Conservation (phyloP, 2,888 invertebrate genomes). For the Lymantria monacha region DNA sequence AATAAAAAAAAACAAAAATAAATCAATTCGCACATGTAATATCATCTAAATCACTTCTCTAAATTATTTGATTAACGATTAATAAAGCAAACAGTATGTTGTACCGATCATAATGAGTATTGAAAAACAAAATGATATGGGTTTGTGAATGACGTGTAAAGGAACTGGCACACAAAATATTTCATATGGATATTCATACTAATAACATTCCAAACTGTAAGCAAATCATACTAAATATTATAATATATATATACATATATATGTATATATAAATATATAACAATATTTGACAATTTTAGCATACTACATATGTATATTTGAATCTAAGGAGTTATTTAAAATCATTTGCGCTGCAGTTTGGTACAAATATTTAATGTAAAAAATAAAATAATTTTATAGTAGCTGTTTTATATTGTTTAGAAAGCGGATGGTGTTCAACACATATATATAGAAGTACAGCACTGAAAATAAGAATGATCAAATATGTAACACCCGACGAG, state of each 20-base stretch:
- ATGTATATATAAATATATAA: slow-evolving; percentile 20
- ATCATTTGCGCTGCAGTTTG: slow-evolving; percentile 63
- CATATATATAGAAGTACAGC: slow-evolving; percentile 58
- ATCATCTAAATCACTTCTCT: slow-evolving; percentile 23
- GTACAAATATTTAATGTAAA: slow-evolving; percentile 38
- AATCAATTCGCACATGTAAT: slow-evolving; percentile 8
- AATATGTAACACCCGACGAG: slow-evolving; percentile 53
- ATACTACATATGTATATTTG: slow-evolving; percentile 11
- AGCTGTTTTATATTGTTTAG: slow-evolving; percentile 70
- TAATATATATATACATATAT: slow-evolving; percentile 11
- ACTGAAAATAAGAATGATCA: slow-evolving; percentile 64
- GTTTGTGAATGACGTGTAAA: slow-evolving; percentile 31
- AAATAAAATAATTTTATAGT: slow-evolving; percentile 31
- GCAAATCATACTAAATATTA: slow-evolving; percentile 35
- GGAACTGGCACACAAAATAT: slow-evolving; percentile 54
- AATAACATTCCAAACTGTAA: slow-evolving; percentile 65
- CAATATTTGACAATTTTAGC: slow-evolving; percentile 21
- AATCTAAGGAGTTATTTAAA: slow-evolving; percentile 28
- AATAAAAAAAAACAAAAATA: not conserved
- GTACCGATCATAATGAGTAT: slow-evolving; percentile 23
- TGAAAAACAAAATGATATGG: slow-evolving; percentile 21
- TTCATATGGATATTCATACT: slow-evolving; percentile 53
- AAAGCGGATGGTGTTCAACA: slow-evolving; percentile 82
- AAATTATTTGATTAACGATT: slow-evolving; percentile 30
- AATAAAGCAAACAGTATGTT: slow-evolving; percentile 38